Conservation (phyloP, 2,888 invertebrate species). For the Pardosa pseudoannulata region DNA sequence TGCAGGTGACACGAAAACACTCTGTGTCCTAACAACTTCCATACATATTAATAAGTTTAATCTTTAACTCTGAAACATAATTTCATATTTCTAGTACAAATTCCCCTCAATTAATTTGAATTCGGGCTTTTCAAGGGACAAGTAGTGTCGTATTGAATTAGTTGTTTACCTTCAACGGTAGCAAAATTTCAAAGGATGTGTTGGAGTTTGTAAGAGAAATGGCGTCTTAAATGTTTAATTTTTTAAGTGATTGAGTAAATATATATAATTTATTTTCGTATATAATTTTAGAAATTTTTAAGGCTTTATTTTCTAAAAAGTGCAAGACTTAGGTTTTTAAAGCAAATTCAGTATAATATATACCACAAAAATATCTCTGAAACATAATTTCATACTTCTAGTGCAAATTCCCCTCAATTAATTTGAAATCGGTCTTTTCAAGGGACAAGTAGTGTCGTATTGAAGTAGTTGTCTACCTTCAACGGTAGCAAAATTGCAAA, state of each 20-base stretch:
- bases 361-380: too few relatives aligned
- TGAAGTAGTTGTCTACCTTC: not conserved
- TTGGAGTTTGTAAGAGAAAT: too few relatives aligned
- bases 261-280: too few relatives aligned
- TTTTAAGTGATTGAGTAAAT: too few relatives aligned
- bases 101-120: not conserved
- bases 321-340: too few relatives aligned
- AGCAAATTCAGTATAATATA: too few relatives aligned
- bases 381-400: slow-evolving; percentile 8
- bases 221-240: too few relatives aligned
- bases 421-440: not conserved
- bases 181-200: too few relatives aligned
- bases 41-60: slow-evolving; percentile 21
- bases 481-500: not conserved
- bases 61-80: not conserved
- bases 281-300: too few relatives aligned
- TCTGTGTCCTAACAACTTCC: not conserved
- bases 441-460: not conserved
- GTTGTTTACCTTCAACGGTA: not conserved
- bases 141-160: not conserved
- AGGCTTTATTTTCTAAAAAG: too few relatives aligned
- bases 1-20: not conserved
- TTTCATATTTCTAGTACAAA: slow-evolving; percentile 1
- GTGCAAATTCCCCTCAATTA: not conserved
- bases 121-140: not conserved